Base-by-base conservation (phyloP, 2,888 invertebrate genomes). In the Ennomos quercinarius region DNA sequence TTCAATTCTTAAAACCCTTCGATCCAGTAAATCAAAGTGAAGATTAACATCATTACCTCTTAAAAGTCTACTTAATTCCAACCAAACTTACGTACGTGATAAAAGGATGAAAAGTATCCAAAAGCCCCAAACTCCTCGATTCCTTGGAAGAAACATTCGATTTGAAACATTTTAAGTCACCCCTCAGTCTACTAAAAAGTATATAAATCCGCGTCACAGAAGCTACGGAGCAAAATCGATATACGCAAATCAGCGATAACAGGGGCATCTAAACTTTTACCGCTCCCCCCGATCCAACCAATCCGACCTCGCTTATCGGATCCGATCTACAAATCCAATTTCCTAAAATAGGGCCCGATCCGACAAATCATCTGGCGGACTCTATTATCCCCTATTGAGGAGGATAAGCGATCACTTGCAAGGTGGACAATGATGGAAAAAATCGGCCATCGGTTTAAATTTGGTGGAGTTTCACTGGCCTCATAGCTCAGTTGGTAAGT, bases 291-390 rank as follows among this genome's bases (percentile, higher is more conserved):
- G 43, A 54, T 54, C 45, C 43, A 12, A 38, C 72, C 70, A 77
- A 71, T 61, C 74, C 70, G 66, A 78, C 74, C 77, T 75, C 58
- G 58, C 81, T 84, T 89, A 87, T 93, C 92, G 86, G 78, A 78
- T 81, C 74, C 87, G 87, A 93, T 93, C 93, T 91, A 91, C 92
- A 93, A 91, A 93, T 93, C 93, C 93, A 93, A 93, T 93, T 92
- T 93, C 92, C 92, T 85, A 89, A 92, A 93, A 91, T 92, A 92
- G 93, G 89, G 87, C 89, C 90, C 88, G 90, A 93, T 93, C 88
- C 90, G 89, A 92, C 93, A 93, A 93, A 93, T 93, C 93, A 93
- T 93, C 88, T 87, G 87, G 69, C 65, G 62, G 69, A 69, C 69
- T 69, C 67, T 69, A 69, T 69, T 69, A 69, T 67, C 73, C 78